phyloP scores from a whole-genome alignment of 2,113 vertebrate species.

The Pteruthius melanotis region DNA sequence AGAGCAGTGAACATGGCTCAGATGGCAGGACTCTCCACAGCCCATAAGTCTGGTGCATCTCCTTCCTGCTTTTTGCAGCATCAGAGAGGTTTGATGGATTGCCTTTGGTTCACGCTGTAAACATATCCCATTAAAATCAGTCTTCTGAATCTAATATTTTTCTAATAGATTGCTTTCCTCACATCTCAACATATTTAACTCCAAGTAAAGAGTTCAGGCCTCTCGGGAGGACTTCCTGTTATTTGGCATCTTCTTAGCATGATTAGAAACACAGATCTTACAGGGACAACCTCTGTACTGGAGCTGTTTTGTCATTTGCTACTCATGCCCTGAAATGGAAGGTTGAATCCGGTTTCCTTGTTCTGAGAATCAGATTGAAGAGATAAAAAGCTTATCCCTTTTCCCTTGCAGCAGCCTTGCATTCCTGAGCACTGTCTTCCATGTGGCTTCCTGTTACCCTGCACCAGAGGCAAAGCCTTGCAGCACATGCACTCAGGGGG shows the following conservation, averaged over 20 bases:
- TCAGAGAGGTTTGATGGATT: neutral
- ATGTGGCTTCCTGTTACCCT: fast-evolving
- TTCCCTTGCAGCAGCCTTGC: neutral
- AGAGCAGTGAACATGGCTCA: neutral
- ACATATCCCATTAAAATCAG: neutral
- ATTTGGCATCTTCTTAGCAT: neutral
- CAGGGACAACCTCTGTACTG: neutral
- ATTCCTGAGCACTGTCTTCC: neutral
- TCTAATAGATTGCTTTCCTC: neutral
- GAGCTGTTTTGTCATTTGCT: neutral
- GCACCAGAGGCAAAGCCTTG: neutral
- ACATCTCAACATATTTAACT: neutral
- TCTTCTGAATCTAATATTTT: neutral
- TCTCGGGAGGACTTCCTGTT: neutral
- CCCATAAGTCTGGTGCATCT: neutral
- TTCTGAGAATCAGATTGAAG: neutral
- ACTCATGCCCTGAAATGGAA: neutral
- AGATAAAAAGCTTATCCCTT: neutral
- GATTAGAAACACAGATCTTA: neutral
- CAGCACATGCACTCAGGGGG: fast-evolving
- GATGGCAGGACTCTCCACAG: neutral
- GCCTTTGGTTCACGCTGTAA: neutral
- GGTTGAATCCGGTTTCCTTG: neutral
- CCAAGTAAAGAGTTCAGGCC: neutral
- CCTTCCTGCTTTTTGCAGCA: neutral